Percentiles rank a stretch among this genome's conserved stretches.
Evolutionary conservation across 2,797 vertebrate genomes (phyloP).

Genomic region (Myioborus miniatus): DNA sequence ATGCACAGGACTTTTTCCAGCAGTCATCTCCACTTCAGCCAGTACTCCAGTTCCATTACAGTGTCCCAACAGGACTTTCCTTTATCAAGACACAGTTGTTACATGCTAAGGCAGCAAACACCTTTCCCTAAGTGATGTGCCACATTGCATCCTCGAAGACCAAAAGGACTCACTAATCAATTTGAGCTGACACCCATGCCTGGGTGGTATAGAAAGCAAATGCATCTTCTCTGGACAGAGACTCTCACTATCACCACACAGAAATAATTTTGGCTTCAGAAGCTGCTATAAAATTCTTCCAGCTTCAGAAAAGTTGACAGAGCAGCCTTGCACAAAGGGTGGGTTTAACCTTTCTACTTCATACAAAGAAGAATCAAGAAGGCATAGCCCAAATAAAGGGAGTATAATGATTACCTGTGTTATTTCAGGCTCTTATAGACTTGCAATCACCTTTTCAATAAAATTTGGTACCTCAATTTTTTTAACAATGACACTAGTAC

Average conservation of each 20-base stretch:
- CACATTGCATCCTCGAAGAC: neutral
- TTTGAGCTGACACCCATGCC: neutral
- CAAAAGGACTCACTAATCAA: neutral
- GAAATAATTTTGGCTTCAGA: neutral
- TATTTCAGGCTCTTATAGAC: neutral
- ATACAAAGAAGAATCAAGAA: neutral
- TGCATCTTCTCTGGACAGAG: neutral
- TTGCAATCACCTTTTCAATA: neutral
- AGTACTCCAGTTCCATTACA: neutral
- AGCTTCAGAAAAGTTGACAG: neutral
- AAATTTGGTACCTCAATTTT: neutral
- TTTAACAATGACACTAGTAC: neutral
- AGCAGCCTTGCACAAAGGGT: neutral
- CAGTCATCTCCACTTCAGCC: neutral
- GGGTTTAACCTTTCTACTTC: neutral
- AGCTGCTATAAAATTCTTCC: neutral
- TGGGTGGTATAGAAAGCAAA: neutral
- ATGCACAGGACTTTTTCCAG: neutral
- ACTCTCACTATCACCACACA: neutral
- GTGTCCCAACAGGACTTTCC: neutral
- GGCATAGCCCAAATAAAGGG: neutral
- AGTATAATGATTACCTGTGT: neutral
- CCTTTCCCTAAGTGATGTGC: neutral
- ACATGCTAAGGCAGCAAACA: neutral
- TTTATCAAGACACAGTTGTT: fast-evolving